These are phyloP conservation scores for Drosophila erecta DNA, from an alignment of 1,140 invertebrate genomes.

Conservation along the genomic window DNA sequence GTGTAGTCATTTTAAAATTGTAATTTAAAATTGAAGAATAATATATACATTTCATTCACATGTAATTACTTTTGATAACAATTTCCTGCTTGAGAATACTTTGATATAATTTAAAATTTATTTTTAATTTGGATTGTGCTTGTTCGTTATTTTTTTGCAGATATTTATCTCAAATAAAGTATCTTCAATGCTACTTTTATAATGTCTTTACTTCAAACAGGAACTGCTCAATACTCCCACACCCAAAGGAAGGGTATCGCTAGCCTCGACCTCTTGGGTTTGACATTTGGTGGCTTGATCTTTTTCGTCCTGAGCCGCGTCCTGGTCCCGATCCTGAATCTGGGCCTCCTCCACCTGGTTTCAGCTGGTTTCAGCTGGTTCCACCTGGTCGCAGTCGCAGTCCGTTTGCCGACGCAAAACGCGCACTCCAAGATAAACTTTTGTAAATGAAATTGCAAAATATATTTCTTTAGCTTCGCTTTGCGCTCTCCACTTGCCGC, in stretches of 20 bases:
- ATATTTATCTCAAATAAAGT: too few species aligned
- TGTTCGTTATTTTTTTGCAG: too few species aligned
- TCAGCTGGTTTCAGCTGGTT: background rate
- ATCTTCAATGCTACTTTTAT: too few species aligned
- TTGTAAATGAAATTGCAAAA: slow-evolving; percentile 81
- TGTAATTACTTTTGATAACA: too few species aligned
- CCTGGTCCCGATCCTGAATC: slow-evolving; percentile 2
- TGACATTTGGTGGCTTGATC: slow-evolving; percentile 1
- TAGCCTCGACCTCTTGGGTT: background rate
- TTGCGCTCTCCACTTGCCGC: slow-evolving; percentile 12
- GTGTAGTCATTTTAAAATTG: too few species aligned
- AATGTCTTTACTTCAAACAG: too few species aligned
- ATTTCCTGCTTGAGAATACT: too few species aligned
- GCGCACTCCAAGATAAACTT: slow-evolving; percentile 78
- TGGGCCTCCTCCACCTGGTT: slow-evolving; percentile 30
- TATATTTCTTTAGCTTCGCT: slow-evolving; percentile 43
- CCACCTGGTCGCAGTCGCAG: slow-evolving; percentile 17
- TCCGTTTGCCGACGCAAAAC: slow-evolving; percentile 50
- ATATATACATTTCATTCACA: too few species aligned
- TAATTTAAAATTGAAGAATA: too few species aligned
- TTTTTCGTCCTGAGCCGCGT: slow-evolving; percentile 5
- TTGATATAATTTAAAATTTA: too few species aligned
- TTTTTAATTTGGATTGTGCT: too few species aligned
- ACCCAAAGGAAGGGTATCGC: background rate
- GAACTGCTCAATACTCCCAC: background rate